Conservation (phyloP, 2,888 invertebrate genomes). For the Tachystola acroxantha region DNA sequence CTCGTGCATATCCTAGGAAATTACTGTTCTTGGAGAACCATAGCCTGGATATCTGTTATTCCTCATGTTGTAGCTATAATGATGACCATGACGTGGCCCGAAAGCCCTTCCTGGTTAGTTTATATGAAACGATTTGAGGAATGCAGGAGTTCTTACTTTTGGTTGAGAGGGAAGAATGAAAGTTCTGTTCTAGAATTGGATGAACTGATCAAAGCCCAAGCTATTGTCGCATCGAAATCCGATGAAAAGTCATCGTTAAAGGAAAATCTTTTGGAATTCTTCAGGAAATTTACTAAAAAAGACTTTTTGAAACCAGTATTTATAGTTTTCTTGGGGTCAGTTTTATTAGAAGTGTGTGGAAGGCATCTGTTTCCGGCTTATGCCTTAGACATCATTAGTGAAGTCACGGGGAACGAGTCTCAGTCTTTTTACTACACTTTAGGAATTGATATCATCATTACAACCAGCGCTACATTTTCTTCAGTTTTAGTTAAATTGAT, state of each 20-base stretch:
- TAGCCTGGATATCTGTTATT: constrained; percentile 30
- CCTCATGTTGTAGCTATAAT: constrained; percentile 31
- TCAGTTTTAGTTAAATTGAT: constrained; percentile 41
- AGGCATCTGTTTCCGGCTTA: constrained; percentile 48
- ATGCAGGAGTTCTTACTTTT: constrained; percentile 68
- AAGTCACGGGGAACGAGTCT: constrained; percentile 33
- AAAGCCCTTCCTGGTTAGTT: constrained; percentile 80
- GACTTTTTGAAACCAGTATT: constrained; percentile 45
- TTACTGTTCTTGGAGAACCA: constrained; percentile 35
- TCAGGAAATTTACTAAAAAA: constrained; percentile 35
- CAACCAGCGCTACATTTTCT: constrained; percentile 34
- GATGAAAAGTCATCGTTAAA: constrained; percentile 11
- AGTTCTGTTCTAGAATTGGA: constrained; percentile 28
- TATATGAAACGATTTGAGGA: constrained; percentile 61
- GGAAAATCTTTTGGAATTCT: constrained; percentile 18
- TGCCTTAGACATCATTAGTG: constrained; percentile 44
- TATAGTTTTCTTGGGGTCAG: constrained; percentile 29
- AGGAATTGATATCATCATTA: constrained; percentile 42
- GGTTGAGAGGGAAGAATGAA: constrained; percentile 58
- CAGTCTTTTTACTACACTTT: constrained; percentile 41
- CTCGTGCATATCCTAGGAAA: constrained; percentile 33
- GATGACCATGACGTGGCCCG: constrained; percentile 66
- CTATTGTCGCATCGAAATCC: constrained; percentile 16
- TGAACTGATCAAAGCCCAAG: constrained; percentile 37
- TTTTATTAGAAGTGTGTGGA: constrained; percentile 43